Base-by-base conservation (phyloP, 1,140 invertebrate species). In the Ips nitidus region DNA sequence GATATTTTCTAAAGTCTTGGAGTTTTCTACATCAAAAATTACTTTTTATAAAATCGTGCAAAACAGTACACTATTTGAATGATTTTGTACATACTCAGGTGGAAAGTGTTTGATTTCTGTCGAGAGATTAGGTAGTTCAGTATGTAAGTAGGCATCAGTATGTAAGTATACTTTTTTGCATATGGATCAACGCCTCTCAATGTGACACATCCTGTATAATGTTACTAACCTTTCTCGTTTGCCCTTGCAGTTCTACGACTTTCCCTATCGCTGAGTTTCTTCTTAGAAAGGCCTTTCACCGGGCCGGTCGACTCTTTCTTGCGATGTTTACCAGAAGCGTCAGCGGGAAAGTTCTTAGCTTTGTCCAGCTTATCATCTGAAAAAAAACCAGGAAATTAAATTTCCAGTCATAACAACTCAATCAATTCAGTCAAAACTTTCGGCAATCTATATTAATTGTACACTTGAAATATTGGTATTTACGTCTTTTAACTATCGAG, bases 361-460 rank as follows among this genome's bases (percentile, higher is more conserved):
- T 65, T 64, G 40, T 52, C 62, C 42, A 47, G 47, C 57, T 64
- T 70, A n/a, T 65, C 69, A 65, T 65, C 69, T 70, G 69, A 47
- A 70, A 63, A 22, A 69, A 57, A 64, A 58, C 2, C 7, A 53
- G 5, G n/a, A 47, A 47, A 6, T 47, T 6, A 47, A 47, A 60
- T 43, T 41, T 40, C 38, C 6, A 22, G 22, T 22, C 22, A 22
- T 22, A 22, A 22, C 22, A 22, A 22, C 22, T 22, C 22, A 22
- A 22, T 22, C 22, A 22, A 22, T 22, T 22, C 22, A 22, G 22
- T 22, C 22, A 22, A 22, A 22, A 22, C 22, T 22, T 22, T 22
- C 22, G 22, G 22, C 22, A 22, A 22, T 22, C 22, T 22, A 22
- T 22, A 22, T 22, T 22, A 22, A 22, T 22, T 22, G 22, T 22